Conservation (phyloP, 2,797 vertebrate species). For the Micropoecilia bifurca region DNA sequence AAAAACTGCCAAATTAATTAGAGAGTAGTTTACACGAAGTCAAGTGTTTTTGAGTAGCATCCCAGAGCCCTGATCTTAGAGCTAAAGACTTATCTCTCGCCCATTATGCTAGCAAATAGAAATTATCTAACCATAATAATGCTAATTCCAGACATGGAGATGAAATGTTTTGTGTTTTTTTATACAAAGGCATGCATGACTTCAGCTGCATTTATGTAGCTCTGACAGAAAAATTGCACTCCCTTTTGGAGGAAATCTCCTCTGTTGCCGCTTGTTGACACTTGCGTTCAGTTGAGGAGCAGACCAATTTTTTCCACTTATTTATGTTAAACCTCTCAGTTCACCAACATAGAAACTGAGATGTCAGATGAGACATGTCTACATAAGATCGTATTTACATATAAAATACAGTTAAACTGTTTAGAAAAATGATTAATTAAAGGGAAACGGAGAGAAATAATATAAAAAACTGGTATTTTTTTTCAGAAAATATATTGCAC, state of each 20-base stretch:
- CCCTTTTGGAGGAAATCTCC: background rate
- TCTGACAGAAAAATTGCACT: background rate
- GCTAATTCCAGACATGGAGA: background rate
- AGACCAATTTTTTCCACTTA: background rate
- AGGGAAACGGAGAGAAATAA: background rate
- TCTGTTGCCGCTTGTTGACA: background rate
- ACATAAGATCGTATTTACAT: background rate
- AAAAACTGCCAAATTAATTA: background rate
- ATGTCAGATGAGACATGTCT: background rate
- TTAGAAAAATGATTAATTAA: background rate
- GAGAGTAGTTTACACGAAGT: background rate
- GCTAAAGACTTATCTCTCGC: background rate
- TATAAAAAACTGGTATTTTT: background rate
- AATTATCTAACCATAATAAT: background rate
- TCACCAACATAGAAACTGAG: background rate
- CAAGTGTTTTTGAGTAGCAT: background rate
- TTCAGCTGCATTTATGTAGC: background rate
- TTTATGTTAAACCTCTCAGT: background rate
- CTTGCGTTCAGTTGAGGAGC: background rate
- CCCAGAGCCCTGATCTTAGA: background rate
- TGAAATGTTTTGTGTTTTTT: background rate
- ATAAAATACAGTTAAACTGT: background rate
- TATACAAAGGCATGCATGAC: background rate
- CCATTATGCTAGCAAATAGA: background rate
- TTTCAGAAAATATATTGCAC: background rate